These are phyloP conservation scores for Pygoscelis antarcticus DNA, from an alignment of 2,113 vertebrate species.

Conservation along the genomic window DNA sequence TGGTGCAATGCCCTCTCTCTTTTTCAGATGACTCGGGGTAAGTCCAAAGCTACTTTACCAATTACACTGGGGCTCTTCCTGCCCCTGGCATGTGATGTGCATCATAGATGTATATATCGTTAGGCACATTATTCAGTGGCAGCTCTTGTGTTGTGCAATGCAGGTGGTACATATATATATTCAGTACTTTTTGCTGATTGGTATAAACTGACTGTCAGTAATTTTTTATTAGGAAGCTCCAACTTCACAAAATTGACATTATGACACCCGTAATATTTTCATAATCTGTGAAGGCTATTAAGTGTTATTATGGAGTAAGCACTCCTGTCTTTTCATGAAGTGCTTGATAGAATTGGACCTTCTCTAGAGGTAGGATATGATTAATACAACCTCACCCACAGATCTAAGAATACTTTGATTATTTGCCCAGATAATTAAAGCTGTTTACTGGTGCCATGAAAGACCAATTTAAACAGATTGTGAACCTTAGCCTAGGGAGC, in stretches of 20 bases:
- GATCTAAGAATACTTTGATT: conserved; percentile 42
- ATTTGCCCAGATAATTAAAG: conserved; percentile 55
- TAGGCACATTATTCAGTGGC: not conserved
- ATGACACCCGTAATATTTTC: conserved; percentile 23
- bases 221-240: not conserved
- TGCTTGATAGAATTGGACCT: not conserved
- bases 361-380: conserved; percentile 45
- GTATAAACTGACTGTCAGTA: not conserved
- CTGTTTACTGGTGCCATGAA: conserved; percentile 45
- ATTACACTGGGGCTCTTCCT: not conserved
- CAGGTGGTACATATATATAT: not conserved
- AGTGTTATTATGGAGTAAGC: conserved; percentile 2
- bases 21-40: not conserved
- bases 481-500: conserved; percentile 54
- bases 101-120: not conserved
- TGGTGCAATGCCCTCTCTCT: not conserved
- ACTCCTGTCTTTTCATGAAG: not conserved
- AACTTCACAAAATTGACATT: conserved; percentile 14
- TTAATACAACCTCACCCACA: conserved; percentile 22
- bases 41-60: not conserved
- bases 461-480: conserved; percentile 57
- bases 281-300: conserved; percentile 23
- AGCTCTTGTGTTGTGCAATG: not conserved
- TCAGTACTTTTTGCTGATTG: not conserved
- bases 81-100: not conserved